Evolutionary conservation across 2,797 vertebrate genomes (phyloP).

Genomic region (Enteromius argenteus): DNA sequence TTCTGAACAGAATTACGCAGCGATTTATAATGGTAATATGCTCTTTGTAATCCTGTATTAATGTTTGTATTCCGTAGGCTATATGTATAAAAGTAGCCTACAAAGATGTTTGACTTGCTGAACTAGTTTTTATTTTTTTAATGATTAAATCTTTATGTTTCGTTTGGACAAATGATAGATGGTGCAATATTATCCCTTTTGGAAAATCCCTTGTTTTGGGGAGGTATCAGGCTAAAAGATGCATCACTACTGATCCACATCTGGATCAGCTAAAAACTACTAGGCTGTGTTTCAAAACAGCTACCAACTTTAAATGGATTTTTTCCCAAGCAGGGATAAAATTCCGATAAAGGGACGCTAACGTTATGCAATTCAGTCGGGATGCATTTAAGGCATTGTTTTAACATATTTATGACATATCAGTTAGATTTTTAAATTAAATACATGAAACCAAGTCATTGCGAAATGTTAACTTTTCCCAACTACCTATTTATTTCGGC

Average conservation of each 20-base stretch:
- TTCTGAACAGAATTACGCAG: neutral
- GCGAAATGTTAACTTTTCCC: neutral
- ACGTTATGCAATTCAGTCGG: neutral
- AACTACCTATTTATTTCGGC: neutral
- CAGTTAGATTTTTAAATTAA: neutral
- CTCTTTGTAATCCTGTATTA: neutral
- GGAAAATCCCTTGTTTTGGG: neutral
- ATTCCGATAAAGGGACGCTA: neutral
- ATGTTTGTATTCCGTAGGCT: neutral
- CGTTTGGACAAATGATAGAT: neutral
- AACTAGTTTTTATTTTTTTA: neutral
- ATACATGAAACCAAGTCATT: neutral
- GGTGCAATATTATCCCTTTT: neutral
- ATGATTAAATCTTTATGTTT: neutral
- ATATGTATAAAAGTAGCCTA: neutral
- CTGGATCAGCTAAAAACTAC: neutral
- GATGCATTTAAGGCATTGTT: no score
- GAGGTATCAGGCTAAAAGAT: no score
- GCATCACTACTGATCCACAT: neutral
- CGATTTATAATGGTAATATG: slow-evolving; percentile 12
- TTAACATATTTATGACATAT: neutral
- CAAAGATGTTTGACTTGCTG: neutral
- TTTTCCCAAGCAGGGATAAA: neutral
- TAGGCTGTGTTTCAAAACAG: neutral
- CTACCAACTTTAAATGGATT: neutral